phyloP scores from a whole-genome alignment of 2,888 invertebrate genomes.

The Volucella zonaria region DNA sequence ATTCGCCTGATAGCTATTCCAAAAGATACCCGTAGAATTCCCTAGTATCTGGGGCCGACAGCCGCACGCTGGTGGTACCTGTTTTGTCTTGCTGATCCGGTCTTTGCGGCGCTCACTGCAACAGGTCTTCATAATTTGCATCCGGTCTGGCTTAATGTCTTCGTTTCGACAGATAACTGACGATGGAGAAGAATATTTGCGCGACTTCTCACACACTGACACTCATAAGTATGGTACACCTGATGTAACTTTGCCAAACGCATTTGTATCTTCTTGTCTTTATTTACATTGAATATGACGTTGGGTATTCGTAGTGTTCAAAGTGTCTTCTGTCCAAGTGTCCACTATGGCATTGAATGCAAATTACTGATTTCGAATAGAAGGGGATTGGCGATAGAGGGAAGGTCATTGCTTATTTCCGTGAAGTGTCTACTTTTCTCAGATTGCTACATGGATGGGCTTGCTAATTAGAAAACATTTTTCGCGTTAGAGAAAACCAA shows the following conservation, averaged over 20 bases:
- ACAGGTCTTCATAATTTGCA: slow-evolving; percentile 71
- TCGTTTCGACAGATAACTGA: slow-evolving; percentile 52
- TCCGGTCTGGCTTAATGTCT: slow-evolving; percentile 71
- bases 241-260: slow-evolving; percentile 48
- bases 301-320: slow-evolving; percentile 9
- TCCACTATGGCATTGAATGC: slow-evolving; percentile 49
- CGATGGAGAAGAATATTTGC: slow-evolving; percentile 21
- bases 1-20: slow-evolving; percentile 39
- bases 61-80: slow-evolving; percentile 18
- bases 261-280: slow-evolving; percentile 27
- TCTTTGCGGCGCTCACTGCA: slow-evolving; percentile 31
- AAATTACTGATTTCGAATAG: slow-evolving; percentile 43
- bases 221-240: slow-evolving; percentile 35
- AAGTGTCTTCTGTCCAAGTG: slow-evolving; percentile 49
- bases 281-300: slow-evolving; percentile 52
- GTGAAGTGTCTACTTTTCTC: slow-evolving; percentile 4
- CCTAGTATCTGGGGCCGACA: background rate
- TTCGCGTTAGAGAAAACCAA: slow-evolving; percentile 46
- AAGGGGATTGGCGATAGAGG: slow-evolving; percentile 47
- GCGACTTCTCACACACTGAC: slow-evolving; percentile 5
- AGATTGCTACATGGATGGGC: slow-evolving; percentile 29
- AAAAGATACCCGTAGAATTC: slow-evolving; percentile 14
- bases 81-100: slow-evolving; percentile 58
- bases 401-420: slow-evolving; percentile 40
- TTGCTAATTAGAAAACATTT: slow-evolving; percentile 67